Base-by-base conservation (phyloP, 2,888 invertebrate genomes). In the Alviniconcha strummeri region DNA sequence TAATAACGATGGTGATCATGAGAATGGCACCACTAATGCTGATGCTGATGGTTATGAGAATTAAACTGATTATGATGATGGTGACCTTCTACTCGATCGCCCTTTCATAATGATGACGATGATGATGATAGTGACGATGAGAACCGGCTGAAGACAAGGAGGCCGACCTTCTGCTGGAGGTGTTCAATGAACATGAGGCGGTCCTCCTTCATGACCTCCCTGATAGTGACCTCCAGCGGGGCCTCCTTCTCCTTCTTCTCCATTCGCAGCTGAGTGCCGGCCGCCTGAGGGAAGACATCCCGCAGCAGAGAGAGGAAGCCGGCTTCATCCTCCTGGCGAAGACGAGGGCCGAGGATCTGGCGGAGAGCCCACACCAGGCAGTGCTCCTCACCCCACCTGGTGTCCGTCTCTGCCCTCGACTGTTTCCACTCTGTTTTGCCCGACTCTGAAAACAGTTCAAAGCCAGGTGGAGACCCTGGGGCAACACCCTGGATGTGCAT, bases 191-290 rank as follows among this genome's bases (percentile, higher is more conserved):
- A 88, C 80, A 90, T 89, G 83, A 92, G 87, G 60, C 89, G 88
- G 82, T 91, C 91, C 80, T 91, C 91, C 83, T 87, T 89, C 83
- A 93, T 88, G 85, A 92, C 92, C 74, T 92, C 92, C 74, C 89
- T 83, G 19, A 93, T 87, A 64, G 91, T 90, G 72, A 87, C 87
- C 60, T 89, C 86, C n/a, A 93, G 86, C 57, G 89, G 88, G 0
- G 87, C 87, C 57, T 90, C 88, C 67, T 88, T 85, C n/a, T 84
- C 83, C 55, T 88, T 86, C 60, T 85, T 85, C 5, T 86, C 86
- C 5, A 86, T 83, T 57, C 88, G 86, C 60, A 86, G 85, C 71
- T 88, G 88, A 1, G 87, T 84, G 11, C 88, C 80, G 15, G 88
- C 80, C 78, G 90, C 88, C 57, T 87, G 85, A 0, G 93, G 92